Conservation (phyloP, 2,113 vertebrate genomes). For the Seriola dumerili region DNA sequence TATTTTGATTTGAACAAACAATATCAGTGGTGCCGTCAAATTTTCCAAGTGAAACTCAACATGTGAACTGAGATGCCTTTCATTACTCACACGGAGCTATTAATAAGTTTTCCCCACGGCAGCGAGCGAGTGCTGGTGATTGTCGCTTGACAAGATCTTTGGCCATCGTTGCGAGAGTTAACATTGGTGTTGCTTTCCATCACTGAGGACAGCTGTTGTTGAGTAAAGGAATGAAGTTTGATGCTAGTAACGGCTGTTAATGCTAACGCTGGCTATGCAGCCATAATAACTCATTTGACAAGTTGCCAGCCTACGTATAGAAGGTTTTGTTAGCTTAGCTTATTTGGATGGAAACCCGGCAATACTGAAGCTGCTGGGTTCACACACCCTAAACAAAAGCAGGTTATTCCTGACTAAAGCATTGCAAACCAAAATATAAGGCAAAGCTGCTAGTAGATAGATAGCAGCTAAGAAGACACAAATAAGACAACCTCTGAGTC, state of each 20-base stretch:
- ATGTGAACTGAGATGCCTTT: background rate
- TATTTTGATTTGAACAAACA: background rate
- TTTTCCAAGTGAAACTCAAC: background rate
- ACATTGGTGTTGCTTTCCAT: too few species aligned
- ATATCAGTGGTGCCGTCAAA: too few species aligned
- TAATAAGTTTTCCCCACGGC: too few species aligned
- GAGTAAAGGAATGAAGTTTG: too few species aligned
- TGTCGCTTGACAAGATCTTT: too few species aligned
- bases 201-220: too few species aligned
- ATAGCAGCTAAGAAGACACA: background rate
- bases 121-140: too few species aligned
- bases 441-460: background rate
- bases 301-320: background rate
- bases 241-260: too few species aligned
- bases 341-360: background rate
- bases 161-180: too few species aligned
- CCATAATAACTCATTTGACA: too few species aligned
- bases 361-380: background rate
- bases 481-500: background rate
- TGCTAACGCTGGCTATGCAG: too few species aligned
- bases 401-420: background rate
- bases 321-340: background rate
- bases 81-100: too few species aligned
- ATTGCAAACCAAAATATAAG: background rate
- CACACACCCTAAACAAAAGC: background rate